Conservation (phyloP, 2,113 vertebrate species). For the Microtus montanus region DNA sequence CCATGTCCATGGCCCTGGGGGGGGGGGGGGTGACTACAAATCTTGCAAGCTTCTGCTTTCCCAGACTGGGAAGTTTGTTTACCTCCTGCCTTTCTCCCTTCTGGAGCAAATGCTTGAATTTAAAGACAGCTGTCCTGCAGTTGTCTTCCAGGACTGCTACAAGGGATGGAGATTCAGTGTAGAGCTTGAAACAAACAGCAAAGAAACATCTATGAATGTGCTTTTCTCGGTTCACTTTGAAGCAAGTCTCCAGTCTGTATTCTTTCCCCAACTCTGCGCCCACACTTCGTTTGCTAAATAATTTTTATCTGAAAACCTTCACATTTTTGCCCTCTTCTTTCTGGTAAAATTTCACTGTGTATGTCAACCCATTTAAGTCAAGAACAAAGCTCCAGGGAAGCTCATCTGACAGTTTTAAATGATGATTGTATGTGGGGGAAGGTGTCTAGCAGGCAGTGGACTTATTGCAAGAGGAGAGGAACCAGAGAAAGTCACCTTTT, state of each 20-base stretch:
- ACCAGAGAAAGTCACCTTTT: not conserved
- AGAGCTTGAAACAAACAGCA: not conserved
- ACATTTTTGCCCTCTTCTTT: not conserved
- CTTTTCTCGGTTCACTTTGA: not conserved
- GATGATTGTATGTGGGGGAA: not conserved
- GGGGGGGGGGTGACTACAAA: too few species aligned
- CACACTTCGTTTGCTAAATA: not conserved
- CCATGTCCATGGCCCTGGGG: accelerated
- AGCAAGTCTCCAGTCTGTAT: not conserved
- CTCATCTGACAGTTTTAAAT: not conserved
- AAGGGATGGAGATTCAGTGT: not conserved
- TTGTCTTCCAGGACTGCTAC: not conserved
- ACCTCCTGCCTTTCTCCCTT: not conserved
- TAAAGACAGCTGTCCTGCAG: too few species aligned
- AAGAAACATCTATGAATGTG: not conserved
- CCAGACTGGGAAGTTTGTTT: not conserved
- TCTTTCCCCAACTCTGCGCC: not conserved
- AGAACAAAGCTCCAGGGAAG: not conserved
- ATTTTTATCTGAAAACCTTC: not conserved
- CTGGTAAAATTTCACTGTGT: not conserved
- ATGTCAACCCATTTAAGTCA: conserved; percentile 3
- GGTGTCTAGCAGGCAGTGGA: not conserved
- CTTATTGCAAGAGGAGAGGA: not conserved
- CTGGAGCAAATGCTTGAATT: not conserved
- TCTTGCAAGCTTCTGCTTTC: not conserved